Base-by-base conservation (phyloP, 2,113 vertebrate species). In the Progne subis region DNA sequence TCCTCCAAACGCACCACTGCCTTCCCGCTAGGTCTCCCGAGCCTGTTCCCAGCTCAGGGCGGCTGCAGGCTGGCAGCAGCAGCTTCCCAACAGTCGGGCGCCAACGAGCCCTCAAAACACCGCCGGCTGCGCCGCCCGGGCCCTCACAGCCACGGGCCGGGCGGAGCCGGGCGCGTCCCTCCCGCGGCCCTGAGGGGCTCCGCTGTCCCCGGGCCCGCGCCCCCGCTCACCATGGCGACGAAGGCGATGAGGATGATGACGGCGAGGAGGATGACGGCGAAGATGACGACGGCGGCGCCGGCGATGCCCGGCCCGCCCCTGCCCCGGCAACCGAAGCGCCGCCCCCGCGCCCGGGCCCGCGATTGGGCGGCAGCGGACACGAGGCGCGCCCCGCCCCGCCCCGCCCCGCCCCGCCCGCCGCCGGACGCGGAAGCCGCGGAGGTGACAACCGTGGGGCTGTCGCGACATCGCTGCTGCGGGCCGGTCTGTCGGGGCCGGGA, bases 151-250 rank as follows among this genome's bases (percentile, higher is more conserved):
- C 26, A 5, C 37, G 32, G 29, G 14, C 32, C 47, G 28, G 15
- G 20, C 44, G 13, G 14, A 8, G 7, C 46, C 20, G 32, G 39
- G 41, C 41, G 11, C n/a, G 17, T 11, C 81, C 49, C 28, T 16
- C 68, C 57, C 57, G 32, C 21, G 7, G 41, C n/a, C 12, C 69
- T 3, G 23, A 28, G 59, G 12, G 23, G 14, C 43, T 12, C 16
- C 12, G 24, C 64, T 3, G 3, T 4, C 26, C 23, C 39, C 29
- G 6, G 41, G 14, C 39, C 50, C n/a, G 6, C 13, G 6, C 37
- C 32, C 2, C 52, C 47, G 41, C 96, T 97, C 78, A 96, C 96
- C 95, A 97, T 97, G 59, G 72, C 56, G 79, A 34, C 17, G 41
- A 37, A 1, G 44, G 11, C 3, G 44, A 8, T 12, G 49, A 55